A percentile compares a stretch with the other conserved stretches of the same genome.
Conservation (phyloP, 2,113 vertebrate species). For the Entelurus aequoreus region DNA sequence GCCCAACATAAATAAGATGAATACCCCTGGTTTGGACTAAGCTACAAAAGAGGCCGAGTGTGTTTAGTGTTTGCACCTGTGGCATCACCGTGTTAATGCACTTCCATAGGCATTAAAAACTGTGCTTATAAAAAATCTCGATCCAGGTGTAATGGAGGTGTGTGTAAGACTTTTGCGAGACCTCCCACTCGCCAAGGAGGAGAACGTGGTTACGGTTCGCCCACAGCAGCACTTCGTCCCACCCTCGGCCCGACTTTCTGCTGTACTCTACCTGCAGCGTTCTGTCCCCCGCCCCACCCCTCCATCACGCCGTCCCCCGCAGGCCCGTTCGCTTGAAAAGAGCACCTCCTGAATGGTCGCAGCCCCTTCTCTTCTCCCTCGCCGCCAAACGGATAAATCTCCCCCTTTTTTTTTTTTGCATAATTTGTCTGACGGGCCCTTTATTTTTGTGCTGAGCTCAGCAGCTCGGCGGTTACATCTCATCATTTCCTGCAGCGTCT, state of each 20-base stretch:
- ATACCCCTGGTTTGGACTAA: no score
- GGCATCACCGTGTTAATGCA: not conserved
- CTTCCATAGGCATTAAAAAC: constrained; percentile 1
- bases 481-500: constrained; percentile 49
- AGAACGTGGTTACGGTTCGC: constrained; percentile 18
- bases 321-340: constrained; percentile 1
- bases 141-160: not conserved
- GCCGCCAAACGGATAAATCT: constrained; percentile 35
- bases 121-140: not conserved
- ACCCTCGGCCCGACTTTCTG: constrained; percentile 3
- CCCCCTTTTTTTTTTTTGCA: constrained; percentile 39
- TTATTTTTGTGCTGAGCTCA: constrained; percentile 66
- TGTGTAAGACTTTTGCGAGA: not conserved
- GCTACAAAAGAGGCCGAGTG: not conserved
- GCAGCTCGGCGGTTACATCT: constrained; percentile 48
- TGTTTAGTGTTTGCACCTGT: not conserved
- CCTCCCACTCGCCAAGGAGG: constrained; percentile 15
- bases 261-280: constrained; percentile 26
- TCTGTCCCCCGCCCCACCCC: constrained; percentile 31
- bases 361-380: constrained; percentile 30
- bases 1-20: no score
- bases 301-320: constrained; percentile 8
- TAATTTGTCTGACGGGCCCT: constrained; percentile 56
- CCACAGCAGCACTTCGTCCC: constrained; percentile 30
- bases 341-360: constrained; percentile 29